Conservation (phyloP, 2,888 invertebrate species). For the Deilephila elpenor region DNA sequence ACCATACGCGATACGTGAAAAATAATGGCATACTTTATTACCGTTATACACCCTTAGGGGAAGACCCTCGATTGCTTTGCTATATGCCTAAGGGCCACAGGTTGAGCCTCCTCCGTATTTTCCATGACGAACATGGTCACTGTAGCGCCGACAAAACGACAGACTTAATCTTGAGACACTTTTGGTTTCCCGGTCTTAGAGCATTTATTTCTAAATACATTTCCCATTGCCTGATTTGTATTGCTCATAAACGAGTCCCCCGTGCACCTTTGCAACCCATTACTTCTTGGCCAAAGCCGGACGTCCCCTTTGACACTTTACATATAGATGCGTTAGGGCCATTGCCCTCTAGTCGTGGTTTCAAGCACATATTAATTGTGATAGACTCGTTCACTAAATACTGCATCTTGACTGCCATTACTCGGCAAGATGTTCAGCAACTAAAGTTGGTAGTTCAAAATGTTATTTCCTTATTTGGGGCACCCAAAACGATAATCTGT, state of each 20-base stretch:
- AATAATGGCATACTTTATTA: background rate
- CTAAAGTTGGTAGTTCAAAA: conserved; percentile 33
- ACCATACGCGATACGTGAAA: background rate
- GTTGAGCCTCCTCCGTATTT: background rate
- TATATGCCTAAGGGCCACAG: too few species aligned
- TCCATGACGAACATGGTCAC: background rate
- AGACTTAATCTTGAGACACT: conserved; percentile 5
- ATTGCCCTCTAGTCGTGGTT: conserved; percentile 34
- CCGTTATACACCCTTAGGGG: background rate
- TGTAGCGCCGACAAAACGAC: background rate
- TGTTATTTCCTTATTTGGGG: conserved; percentile 37
- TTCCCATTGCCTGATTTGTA: too few species aligned
- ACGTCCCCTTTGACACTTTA: conserved; percentile 34
- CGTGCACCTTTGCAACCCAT: background rate
- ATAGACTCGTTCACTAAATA: conserved; percentile 40
- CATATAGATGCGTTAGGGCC: conserved; percentile 39
- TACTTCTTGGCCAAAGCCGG: background rate
- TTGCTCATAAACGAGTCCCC: too few species aligned
- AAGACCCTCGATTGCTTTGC: too few species aligned
- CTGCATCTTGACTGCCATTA: conserved; percentile 36
- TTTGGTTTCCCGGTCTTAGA: too few species aligned
- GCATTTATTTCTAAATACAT: too few species aligned
- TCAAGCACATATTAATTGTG: conserved; percentile 34
- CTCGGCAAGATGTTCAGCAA: conserved; percentile 34
- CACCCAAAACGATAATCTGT: conserved; percentile 19